These are phyloP conservation scores for Thripadectes ignobilis DNA, from an alignment of 2,797 vertebrate genomes.

Conservation along the genomic window DNA sequence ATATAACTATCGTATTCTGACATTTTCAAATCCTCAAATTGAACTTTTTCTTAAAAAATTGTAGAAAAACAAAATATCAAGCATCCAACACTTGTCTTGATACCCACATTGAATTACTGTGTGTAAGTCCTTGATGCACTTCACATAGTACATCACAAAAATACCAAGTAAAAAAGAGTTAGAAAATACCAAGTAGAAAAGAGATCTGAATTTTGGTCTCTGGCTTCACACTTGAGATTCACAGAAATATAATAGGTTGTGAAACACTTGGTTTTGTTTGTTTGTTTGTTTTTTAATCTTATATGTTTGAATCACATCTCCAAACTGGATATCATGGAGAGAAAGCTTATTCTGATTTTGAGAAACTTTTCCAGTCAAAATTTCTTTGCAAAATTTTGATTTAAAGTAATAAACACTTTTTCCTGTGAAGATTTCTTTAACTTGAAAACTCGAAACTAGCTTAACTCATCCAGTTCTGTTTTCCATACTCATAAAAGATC, in stretches of 20 bases:
- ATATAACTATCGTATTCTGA: neutral
- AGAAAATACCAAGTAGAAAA: neutral
- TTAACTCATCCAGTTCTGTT: neutral
- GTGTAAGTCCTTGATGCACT: rapidly evolving
- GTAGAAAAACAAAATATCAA: neutral
- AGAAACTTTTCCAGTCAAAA: neutral
- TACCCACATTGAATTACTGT: neutral
- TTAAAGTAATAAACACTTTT: neutral
- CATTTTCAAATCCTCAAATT: neutral
- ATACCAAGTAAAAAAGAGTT: too few relatives aligned
- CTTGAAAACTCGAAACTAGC: neutral
- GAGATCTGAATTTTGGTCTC: neutral
- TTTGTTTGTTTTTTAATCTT: neutral
- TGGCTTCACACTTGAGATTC: neutral
- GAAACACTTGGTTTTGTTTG: neutral
- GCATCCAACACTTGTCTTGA: neutral
- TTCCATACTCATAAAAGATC: neutral
- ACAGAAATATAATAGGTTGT: neutral
- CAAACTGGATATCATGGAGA: neutral
- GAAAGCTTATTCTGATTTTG: neutral
- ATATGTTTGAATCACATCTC: neutral
- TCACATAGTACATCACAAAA: neutral
- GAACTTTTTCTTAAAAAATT: neutral
- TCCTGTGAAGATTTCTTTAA: neutral
- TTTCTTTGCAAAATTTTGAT: neutral